These are phyloP conservation scores for Eumeta japonica DNA, from an alignment of 1,140 invertebrate genomes.

Conservation along the genomic window DNA sequence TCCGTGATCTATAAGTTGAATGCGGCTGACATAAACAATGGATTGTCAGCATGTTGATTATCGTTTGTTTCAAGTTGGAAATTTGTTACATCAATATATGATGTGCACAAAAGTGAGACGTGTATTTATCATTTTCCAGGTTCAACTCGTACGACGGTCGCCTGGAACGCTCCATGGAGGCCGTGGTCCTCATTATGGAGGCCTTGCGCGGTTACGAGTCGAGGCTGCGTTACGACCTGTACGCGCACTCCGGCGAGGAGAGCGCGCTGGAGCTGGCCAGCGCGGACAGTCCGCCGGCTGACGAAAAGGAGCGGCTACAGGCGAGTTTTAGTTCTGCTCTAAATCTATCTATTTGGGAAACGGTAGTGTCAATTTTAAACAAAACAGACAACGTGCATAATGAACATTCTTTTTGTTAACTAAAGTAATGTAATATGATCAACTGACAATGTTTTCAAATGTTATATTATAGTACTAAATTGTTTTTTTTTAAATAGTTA, in stretches of 20 bases:
- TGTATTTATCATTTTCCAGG: slow-evolving; percentile 17
- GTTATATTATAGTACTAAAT: too few relatives aligned
- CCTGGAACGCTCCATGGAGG: slow-evolving; percentile 88
- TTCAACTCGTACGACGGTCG: slow-evolving; percentile 78
- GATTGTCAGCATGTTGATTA: too few relatives aligned
- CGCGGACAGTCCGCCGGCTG: slow-evolving; percentile 71
- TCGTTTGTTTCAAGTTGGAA: too few relatives aligned
- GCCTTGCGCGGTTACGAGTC: slow-evolving; percentile 86
- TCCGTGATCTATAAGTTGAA: too few relatives aligned
- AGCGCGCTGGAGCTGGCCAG: slow-evolving; percentile 73
- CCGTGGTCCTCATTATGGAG: slow-evolving; percentile 91
- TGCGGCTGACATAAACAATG: too few relatives aligned
- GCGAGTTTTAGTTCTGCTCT: slow-evolving; percentile 25
- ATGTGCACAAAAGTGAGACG: too few relatives aligned
- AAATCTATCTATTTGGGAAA: not conserved
- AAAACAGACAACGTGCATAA: too few relatives aligned
- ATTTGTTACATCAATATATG: too few relatives aligned
- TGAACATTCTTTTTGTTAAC: too few relatives aligned
- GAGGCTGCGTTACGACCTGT: slow-evolving; percentile 90
- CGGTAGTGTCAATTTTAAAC: too few relatives aligned
- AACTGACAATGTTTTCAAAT: not conserved
- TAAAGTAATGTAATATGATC: too few relatives aligned
- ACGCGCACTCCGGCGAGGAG: slow-evolving; percentile 92
- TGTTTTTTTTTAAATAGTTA: too few relatives aligned
- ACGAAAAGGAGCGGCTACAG: slow-evolving; percentile 83